phyloP scores from a whole-genome alignment of 30 jellyfish, hydroid and myxozoan genomes.

The Rhopilema esculentum region DNA sequence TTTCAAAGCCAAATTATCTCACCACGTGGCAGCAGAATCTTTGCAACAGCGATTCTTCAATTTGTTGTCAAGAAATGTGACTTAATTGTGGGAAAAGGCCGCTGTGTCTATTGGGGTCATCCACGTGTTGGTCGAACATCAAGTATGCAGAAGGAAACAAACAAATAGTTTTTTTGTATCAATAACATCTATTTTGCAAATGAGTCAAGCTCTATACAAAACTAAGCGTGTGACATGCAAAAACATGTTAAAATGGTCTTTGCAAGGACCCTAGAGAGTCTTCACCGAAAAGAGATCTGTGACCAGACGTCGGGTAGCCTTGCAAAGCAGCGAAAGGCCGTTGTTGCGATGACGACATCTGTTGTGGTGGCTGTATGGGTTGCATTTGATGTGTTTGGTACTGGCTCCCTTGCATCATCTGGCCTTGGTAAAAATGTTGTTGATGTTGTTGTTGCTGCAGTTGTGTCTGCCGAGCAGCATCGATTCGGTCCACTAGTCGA shows the following conservation, averaged over 20 bases:
- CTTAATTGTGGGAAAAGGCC: too few relatives aligned
- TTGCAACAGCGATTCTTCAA: too few relatives aligned
- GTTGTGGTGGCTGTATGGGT: slow-evolving; percentile 43
- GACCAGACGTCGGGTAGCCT: slow-evolving; percentile 55
- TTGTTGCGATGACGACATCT: slow-evolving; percentile 50
- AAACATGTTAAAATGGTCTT: slow-evolving; percentile 44
- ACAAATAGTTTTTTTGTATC: not conserved
- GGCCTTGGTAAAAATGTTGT: slow-evolving; percentile 9
- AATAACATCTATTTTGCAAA: not conserved
- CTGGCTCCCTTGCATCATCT: not conserved
- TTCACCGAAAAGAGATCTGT: slow-evolving; percentile 41
- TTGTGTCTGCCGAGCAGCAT: slow-evolving; percentile 76
- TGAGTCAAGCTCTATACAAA: not conserved
- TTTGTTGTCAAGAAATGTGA: too few relatives aligned
- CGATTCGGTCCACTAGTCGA: slow-evolving; percentile 90
- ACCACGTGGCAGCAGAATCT: too few relatives aligned
- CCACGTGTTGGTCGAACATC: too few relatives aligned
- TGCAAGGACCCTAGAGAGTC: slow-evolving; percentile 50
- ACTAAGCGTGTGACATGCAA: not conserved
- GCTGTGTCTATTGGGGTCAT: not conserved
- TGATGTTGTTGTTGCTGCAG: slow-evolving; percentile 67
- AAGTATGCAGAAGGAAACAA: not conserved
- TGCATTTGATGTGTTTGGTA: slow-evolving; percentile 27
- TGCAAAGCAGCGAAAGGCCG: slow-evolving; percentile 61
- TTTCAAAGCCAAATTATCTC: too few relatives aligned